Evolutionary conservation across 2,113 vertebrate genomes (phyloP).

Genomic region (Formicarius rufipectus): DNA sequence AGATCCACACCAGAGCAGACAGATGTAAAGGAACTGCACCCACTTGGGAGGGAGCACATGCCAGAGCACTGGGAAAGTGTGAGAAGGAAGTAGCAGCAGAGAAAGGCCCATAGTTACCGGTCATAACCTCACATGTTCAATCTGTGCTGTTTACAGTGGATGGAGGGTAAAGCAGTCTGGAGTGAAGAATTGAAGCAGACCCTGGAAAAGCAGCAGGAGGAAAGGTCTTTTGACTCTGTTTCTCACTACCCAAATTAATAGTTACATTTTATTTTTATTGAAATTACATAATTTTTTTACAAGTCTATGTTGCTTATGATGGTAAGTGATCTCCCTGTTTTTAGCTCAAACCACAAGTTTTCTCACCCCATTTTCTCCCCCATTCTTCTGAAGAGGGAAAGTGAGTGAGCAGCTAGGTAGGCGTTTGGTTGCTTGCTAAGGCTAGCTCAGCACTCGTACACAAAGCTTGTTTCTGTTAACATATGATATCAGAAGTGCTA

Average conservation of each 20-base stretch:
- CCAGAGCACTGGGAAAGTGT: background rate
- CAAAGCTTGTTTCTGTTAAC: background rate
- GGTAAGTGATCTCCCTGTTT: background rate
- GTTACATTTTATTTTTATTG: background rate
- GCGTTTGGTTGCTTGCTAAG: background rate
- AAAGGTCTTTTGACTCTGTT: background rate
- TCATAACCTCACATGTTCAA: background rate
- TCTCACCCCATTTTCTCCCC: background rate
- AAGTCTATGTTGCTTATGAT: background rate
- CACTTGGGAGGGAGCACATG: fast-evolving
- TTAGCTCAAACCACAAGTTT: background rate
- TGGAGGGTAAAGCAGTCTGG: background rate
- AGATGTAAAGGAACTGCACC: background rate
- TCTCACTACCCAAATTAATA: background rate
- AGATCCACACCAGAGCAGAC: background rate
- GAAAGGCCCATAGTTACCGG: fast-evolving
- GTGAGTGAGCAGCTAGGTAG: background rate
- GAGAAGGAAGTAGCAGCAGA: background rate
- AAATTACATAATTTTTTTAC: background rate
- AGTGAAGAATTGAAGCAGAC: background rate
- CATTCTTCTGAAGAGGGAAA: background rate
- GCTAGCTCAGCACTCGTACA: background rate
- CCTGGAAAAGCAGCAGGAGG: fast-evolving
- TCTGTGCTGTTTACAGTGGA: fast-evolving
- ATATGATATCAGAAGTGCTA: background rate